These are phyloP conservation scores for Antheraea pernyi DNA, from an alignment of 1,140 invertebrate genomes.

Conservation along the genomic window DNA sequence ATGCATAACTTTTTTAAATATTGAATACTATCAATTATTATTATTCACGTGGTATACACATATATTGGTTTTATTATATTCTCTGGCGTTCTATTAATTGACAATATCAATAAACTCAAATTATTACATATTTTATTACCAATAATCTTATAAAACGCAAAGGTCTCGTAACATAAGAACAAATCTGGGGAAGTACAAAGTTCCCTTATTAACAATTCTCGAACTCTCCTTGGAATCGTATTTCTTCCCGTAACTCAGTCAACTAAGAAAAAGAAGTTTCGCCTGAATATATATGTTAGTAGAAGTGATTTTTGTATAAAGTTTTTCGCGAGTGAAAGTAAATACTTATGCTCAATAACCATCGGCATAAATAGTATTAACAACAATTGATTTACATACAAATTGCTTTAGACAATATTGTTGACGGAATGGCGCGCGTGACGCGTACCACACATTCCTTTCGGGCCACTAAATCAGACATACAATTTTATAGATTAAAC, in stretches of 20 bases:
- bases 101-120: constrained; percentile 28
- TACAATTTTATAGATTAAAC: neutral
- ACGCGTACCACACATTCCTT: constrained; percentile 48
- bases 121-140: constrained; percentile 51
- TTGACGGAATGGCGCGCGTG: constrained; percentile 72
- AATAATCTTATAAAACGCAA: constrained; percentile 69
- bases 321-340: constrained; percentile 45
- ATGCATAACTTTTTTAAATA: too few species aligned
- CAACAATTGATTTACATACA: constrained; percentile 79
- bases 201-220: constrained; percentile 66
- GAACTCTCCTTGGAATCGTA: constrained; percentile 43
- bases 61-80: neutral
- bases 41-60: too few species aligned
- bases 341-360: constrained; percentile 74
- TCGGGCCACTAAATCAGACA: constrained; percentile 35
- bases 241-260: constrained; percentile 42
- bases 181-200: constrained; percentile 32
- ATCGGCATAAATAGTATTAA: constrained; percentile 78
- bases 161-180: constrained; percentile 46
- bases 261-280: neutral
- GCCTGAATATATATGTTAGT: neutral
- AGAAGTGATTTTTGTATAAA: constrained; percentile 25
- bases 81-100: neutral
- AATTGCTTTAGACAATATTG: constrained; percentile 79
- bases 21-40: too few species aligned